These are phyloP conservation scores for Megamerina dolium DNA, from an alignment of 2,888 invertebrate species.

Conservation along the genomic window DNA sequence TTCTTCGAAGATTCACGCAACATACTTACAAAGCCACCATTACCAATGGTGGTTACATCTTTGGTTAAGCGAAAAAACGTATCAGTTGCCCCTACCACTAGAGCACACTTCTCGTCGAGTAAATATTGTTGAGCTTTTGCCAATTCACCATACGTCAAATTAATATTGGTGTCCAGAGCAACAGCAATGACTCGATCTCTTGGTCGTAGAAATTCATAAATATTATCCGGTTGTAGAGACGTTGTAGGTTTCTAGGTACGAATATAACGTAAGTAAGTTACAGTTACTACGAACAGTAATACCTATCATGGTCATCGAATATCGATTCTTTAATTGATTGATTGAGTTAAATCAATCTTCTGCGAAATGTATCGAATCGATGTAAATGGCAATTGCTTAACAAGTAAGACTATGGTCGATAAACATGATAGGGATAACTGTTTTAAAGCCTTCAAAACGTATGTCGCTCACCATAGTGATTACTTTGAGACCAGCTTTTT, in stretches of 20 bases:
- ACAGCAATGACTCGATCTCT: slow-evolving; percentile 46
- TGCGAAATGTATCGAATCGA: no score
- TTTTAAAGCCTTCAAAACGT: neutral
- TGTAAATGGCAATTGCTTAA: no score
- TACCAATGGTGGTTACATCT: neutral
- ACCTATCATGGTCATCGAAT: no score
- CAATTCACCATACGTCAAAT: slow-evolving; percentile 47
- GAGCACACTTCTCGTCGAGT: slow-evolving; percentile 46
- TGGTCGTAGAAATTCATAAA: neutral
- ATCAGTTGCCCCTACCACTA: slow-evolving; percentile 47
- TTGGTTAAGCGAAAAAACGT: neutral
- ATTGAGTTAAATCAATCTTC: no score
- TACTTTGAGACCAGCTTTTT: neutral
- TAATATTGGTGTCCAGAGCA: slow-evolving; percentile 49
- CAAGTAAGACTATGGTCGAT: no score
- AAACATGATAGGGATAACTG: no score
- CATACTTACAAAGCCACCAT: neutral
- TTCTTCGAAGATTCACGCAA: slow-evolving; percentile 22
- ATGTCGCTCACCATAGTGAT: neutral
- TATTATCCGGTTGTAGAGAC: no score
- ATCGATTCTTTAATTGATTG: no score
- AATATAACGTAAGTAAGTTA: no score
- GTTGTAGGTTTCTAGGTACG: no score
- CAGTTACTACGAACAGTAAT: no score
- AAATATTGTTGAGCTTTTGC: slow-evolving; percentile 48